phyloP scores from a whole-genome alignment of 2,797 vertebrate species.

The Urocyon cinereoargenteus region DNA sequence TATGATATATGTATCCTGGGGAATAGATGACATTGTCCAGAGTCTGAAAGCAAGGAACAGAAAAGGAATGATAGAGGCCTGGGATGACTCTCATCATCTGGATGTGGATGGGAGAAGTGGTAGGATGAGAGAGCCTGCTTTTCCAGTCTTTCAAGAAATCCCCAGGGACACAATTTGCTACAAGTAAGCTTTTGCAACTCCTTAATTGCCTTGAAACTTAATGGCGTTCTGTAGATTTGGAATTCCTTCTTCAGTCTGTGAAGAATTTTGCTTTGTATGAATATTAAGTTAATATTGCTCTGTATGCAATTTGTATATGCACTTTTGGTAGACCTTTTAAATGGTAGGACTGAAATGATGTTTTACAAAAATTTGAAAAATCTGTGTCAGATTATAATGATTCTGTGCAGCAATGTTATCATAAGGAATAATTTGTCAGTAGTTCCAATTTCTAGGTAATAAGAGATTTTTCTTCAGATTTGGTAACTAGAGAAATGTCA shows the following conservation, averaged over 20 bases:
- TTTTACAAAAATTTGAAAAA: conserved; percentile 48
- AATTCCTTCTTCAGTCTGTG: conserved; percentile 46
- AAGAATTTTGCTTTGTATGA: conserved; percentile 50
- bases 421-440: conserved; percentile 28
- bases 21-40: not conserved
- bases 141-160: conserved; percentile 67
- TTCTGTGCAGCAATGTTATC: not conserved
- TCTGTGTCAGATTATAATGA: conserved; percentile 5
- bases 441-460: conserved; percentile 36
- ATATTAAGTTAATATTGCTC: conserved; percentile 52
- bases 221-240: conserved; percentile 22
- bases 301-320: not conserved
- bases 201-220: conserved; percentile 64
- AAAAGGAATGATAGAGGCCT: not conserved
- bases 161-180: conserved; percentile 48
- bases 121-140: conserved; percentile 12
- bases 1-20: not conserved
- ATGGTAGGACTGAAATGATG: not conserved
- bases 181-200: conserved; percentile 55
- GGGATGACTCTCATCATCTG: conserved; percentile 26
- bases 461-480: not conserved
- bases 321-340: not conserved
- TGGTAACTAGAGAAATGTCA: not conserved
- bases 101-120: not conserved
- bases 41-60: not conserved